Evolutionary conservation across 2,888 invertebrate species (phyloP).

Genomic region (Thereva nobilitata): DNA sequence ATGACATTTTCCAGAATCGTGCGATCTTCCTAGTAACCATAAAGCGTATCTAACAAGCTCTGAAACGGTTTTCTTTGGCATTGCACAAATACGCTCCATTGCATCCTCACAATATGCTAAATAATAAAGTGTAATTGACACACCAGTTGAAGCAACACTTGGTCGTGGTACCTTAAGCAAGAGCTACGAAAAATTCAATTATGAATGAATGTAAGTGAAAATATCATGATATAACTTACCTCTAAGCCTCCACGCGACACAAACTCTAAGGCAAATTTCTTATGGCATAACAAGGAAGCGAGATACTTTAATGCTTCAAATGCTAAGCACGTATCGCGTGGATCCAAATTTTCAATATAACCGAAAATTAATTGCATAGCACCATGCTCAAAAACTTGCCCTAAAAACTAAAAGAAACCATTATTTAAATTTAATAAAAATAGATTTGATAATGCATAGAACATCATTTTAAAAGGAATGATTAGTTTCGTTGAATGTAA

Average conservation of each 20-base stretch:
- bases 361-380: conserved; percentile 88
- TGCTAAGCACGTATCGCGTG: conserved; percentile 87
- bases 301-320: conserved; percentile 97
- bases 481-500: too few relatives aligned
- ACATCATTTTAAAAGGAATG: too few relatives aligned
- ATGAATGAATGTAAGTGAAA: too few relatives aligned
- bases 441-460: conserved; percentile 60
- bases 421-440: conserved; percentile 49
- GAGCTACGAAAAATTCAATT: conserved; percentile 60
- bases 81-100: conserved; percentile 91
- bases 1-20: conserved; percentile 96
- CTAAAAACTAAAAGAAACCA: conserved; percentile 66
- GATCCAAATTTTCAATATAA: conserved; percentile 86
- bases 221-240: conserved; percentile 54
- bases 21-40: conserved; percentile 94
- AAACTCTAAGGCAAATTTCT: conserved; percentile 97
- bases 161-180: conserved; percentile 89
- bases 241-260: conserved; percentile 85
- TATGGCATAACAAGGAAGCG: conserved; percentile 92
- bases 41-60: conserved; percentile 87
- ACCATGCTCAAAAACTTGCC: conserved; percentile 90
- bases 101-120: conserved; percentile 96
- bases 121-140: conserved; percentile 95
- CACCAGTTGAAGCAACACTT: conserved; percentile 94
- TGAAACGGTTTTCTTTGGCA: conserved; percentile 76